These are phyloP conservation scores for Drosophila yakuba DNA, from an alignment of 1,140 invertebrate genomes.

Conservation along the genomic window DNA sequence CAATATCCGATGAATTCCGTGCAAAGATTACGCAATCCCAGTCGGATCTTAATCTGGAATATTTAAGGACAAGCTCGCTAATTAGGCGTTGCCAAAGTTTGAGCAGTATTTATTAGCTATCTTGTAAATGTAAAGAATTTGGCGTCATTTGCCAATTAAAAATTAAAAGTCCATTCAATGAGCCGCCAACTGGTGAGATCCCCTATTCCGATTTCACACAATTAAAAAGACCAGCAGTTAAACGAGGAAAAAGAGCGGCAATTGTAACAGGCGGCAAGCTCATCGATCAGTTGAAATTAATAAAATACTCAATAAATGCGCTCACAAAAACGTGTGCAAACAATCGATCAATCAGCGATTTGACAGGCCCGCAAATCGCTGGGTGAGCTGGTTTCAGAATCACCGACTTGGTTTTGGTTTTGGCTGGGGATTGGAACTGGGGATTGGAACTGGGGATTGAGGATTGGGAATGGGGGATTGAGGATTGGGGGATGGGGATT, in stretches of 20 bases:
- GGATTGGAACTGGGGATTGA: not conserved
- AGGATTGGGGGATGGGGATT: not conserved
- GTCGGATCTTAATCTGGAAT: not conserved
- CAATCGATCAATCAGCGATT: conserved; percentile 82
- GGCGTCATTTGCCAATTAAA: not conserved
- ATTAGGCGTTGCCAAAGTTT: not conserved
- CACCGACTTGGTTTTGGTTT: not conserved
- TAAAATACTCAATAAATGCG: conserved; percentile 83
- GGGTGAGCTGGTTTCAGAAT: conserved; percentile 11
- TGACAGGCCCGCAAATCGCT: conserved; percentile 70
- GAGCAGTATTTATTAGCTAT: not conserved
- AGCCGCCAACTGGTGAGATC: not conserved
- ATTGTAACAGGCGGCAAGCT: conserved; percentile 28
- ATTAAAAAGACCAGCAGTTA: conserved; percentile 36
- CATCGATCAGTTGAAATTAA: conserved; percentile 84
- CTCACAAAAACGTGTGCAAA: conserved; percentile 83
- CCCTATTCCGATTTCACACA: conserved; percentile 16
- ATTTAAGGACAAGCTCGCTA: not conserved
- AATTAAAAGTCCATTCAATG: not conserved
- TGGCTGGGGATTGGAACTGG: too few relatives aligned
- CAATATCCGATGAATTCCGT: not conserved
- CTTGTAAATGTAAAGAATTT: too few relatives aligned
- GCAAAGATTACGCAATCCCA: not conserved
- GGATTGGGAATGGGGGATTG: not conserved
- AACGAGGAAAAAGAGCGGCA: conserved; percentile 11